These are phyloP conservation scores for Neosalanx taihuensis DNA, from an alignment of 2,797 vertebrate genomes.

Conservation along the genomic window DNA sequence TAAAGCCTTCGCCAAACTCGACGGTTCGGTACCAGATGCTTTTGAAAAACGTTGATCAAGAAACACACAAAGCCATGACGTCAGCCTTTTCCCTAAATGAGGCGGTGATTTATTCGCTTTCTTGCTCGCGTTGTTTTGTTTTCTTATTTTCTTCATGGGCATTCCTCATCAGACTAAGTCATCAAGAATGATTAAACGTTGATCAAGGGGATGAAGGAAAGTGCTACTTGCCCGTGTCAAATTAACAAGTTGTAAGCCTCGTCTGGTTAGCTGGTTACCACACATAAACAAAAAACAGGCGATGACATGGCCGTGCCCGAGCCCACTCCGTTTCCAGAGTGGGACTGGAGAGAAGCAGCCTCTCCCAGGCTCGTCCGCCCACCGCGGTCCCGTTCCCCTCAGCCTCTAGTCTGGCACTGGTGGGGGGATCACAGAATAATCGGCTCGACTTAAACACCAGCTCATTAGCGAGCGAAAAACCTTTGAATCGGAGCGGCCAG, in stretches of 20 bases:
- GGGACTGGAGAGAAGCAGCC: slow-evolving; percentile 10
- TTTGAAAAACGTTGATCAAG: slow-evolving; percentile 51
- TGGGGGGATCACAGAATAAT: slow-evolving; percentile 3
- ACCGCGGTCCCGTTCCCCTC: not conserved
- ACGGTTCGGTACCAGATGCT: slow-evolving; percentile 27
- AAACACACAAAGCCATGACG: slow-evolving; percentile 34
- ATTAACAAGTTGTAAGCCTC: slow-evolving; percentile 22
- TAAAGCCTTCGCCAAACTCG: slow-evolving; percentile 41
- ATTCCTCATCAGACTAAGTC: slow-evolving; percentile 29
- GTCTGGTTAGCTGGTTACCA: slow-evolving; percentile 9
- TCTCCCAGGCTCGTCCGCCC: slow-evolving; percentile 2
- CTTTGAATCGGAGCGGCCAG: slow-evolving; percentile 10
- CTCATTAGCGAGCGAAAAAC: slow-evolving; percentile 18
- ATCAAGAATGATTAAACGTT: slow-evolving; percentile 27
- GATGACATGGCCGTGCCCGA: slow-evolving; percentile 11
- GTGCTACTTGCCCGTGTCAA: slow-evolving; percentile 19
- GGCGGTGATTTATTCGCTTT: slow-evolving; percentile 33
- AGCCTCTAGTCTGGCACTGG: slow-evolving; percentile 8
- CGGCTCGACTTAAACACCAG: slow-evolving; percentile 15
- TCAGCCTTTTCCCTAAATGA: slow-evolving; percentile 11
- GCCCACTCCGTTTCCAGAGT: not conserved
- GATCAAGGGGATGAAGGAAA: slow-evolving; percentile 30
- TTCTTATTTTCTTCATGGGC: slow-evolving; percentile 24
- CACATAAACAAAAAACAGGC: slow-evolving; percentile 16
- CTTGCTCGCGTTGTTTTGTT: slow-evolving; percentile 31